A percentile compares a stretch with the other conserved stretches of the same genome.
Conservation (phyloP, 2,797 vertebrate genomes). For the Sebastiscus tertius region DNA sequence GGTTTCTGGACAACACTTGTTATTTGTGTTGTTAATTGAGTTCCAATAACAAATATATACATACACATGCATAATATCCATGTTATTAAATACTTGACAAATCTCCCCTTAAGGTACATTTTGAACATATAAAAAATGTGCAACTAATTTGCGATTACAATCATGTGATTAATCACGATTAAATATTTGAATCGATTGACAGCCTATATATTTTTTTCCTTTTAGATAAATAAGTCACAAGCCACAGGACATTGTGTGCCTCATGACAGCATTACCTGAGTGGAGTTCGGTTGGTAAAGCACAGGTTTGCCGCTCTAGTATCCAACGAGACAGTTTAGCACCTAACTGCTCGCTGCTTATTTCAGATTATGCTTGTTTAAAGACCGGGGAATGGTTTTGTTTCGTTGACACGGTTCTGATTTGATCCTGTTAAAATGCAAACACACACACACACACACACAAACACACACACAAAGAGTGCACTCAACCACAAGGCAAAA, state of each 20-base stretch:
- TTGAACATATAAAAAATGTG: too few relatives aligned
- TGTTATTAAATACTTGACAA: too few relatives aligned
- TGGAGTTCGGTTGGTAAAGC: not conserved
- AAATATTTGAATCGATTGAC: too few relatives aligned
- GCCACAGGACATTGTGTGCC: not conserved
- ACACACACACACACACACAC: slow-evolving; percentile 35
- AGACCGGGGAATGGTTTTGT: slow-evolving; percentile 21
- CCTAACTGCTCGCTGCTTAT: slow-evolving; percentile 1
- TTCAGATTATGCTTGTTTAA: slow-evolving; percentile 19
- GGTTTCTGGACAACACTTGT: too few relatives aligned
- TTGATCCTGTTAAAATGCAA: slow-evolving; percentile 45
- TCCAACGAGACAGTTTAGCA: slow-evolving; percentile 2
- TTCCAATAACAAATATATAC: too few relatives aligned
- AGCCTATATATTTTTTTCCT: not conserved
- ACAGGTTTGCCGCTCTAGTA: not conserved
- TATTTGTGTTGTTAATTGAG: too few relatives aligned
- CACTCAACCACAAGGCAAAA: slow-evolving; percentile 33
- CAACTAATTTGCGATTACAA: too few relatives aligned
- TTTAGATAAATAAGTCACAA: slow-evolving; percentile 3
- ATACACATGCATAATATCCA: too few relatives aligned
- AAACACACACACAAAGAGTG: slow-evolving; percentile 26
- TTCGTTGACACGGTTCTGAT: slow-evolving; percentile 29
- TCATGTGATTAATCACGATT: too few relatives aligned
- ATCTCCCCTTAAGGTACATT: too few relatives aligned
- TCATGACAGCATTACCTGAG: slow-evolving; percentile 9